Evolutionary conservation across 2,888 invertebrate species (phyloP).

Genomic region (Neoitamus cyanurus): DNA sequence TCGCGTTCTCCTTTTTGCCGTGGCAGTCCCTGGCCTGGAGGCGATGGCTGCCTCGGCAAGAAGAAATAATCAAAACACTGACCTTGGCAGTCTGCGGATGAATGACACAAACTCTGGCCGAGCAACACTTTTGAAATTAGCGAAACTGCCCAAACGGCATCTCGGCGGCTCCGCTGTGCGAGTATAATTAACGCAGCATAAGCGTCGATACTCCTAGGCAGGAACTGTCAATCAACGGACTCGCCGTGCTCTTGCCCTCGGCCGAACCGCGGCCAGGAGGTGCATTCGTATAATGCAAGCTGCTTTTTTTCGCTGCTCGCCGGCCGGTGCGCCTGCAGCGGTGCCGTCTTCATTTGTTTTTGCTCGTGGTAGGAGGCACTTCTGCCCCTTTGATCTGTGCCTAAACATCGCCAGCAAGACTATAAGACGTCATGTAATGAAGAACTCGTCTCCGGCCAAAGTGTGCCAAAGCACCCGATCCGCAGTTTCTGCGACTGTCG

Average conservation of each 20-base stretch:
- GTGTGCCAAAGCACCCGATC: constrained; percentile 29
- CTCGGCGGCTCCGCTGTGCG: constrained; percentile 27
- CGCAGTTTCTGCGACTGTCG: background rate
- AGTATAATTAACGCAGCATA: constrained; percentile 41
- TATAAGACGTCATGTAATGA: constrained; percentile 20
- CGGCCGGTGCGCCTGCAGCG: constrained; percentile 10
- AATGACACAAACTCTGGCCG: constrained; percentile 30
- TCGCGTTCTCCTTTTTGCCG: constrained; percentile 6
- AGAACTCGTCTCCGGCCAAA: constrained; percentile 26
- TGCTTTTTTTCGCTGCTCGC: background rate
- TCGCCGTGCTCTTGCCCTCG: background rate
- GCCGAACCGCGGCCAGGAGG: background rate
- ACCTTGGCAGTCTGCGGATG: constrained; percentile 33
- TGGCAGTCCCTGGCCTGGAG: constrained; percentile 10
- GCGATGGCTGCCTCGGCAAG: background rate
- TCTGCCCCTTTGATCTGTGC: constrained; percentile 34
- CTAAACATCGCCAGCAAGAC: constrained; percentile 27
- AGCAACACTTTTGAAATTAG: constrained; percentile 42
- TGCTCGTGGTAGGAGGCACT: constrained; percentile 12
- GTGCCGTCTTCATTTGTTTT: constrained; percentile 33
- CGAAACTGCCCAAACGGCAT: constrained; percentile 41
- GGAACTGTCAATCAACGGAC: constrained; percentile 37
- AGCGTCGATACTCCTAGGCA: constrained; percentile 37
- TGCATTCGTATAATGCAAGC: background rate
- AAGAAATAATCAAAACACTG: background rate